Evolutionary conservation across 2,113 vertebrate species (phyloP).

Genomic region (Sphyrna mokarran): DNA sequence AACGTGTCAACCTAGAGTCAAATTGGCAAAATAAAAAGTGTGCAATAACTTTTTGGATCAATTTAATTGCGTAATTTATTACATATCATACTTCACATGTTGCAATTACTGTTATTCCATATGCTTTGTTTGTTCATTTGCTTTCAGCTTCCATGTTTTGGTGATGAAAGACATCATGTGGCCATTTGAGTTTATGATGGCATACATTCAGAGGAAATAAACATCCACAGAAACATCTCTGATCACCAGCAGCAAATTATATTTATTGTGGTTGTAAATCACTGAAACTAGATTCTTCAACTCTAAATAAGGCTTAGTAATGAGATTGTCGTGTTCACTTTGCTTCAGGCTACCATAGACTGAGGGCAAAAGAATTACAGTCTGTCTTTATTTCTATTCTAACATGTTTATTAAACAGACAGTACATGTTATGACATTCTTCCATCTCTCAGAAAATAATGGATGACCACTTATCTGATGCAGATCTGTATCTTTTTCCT

Average conservation of each 20-base stretch:
- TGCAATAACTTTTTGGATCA: neutral
- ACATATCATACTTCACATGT: neutral
- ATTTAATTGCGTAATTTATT: neutral
- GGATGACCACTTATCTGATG: neutral
- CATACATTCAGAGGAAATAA: neutral
- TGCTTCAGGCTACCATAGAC: neutral
- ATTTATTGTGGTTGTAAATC: constrained; percentile 20
- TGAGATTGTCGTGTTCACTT: constrained; percentile 30
- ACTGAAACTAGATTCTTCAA: neutral
- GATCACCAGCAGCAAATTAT: constrained; percentile 13
- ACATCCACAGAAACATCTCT: neutral
- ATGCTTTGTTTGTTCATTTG: neutral
- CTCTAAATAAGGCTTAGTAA: neutral
- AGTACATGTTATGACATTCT: neutral
- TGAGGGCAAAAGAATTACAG: neutral
- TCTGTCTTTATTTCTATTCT: neutral
- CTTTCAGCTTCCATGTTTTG: neutral
- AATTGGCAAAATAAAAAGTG: neutral
- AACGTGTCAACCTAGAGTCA: neutral
- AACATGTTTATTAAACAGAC: constrained; percentile 11
- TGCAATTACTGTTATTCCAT: neutral
- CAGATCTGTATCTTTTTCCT: neutral
- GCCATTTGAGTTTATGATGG: neutral
- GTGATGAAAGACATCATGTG: neutral
- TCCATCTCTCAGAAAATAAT: neutral